Percentiles rank a stretch among this genome's conserved stretches.
Conservation (phyloP, 2,113 vertebrate genomes). For the Bothrops jararaca region DNA sequence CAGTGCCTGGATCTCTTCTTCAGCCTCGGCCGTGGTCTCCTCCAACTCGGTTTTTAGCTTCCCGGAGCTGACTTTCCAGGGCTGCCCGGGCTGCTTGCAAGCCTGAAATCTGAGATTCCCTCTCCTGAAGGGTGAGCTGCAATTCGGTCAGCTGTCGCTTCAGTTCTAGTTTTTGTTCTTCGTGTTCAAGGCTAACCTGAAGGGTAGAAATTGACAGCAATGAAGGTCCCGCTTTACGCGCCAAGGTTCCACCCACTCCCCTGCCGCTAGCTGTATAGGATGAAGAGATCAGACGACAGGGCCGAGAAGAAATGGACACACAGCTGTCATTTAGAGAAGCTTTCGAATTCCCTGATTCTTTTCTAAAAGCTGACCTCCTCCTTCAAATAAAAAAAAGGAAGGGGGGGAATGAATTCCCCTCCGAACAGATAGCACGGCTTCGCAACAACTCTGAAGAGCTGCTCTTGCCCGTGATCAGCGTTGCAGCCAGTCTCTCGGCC, state of each 20-base stretch:
- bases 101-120: slow-evolving; percentile 89
- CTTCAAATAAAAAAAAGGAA: too few species aligned
- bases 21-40: slow-evolving; percentile 94
- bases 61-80: slow-evolving; percentile 91
- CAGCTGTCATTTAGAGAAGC: not conserved
- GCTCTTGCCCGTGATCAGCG: too few species aligned
- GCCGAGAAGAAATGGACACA: too few species aligned
- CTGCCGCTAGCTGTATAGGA: not conserved
- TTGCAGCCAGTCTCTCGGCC: too few species aligned
- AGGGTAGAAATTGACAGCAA: not conserved
- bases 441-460: too few species aligned
- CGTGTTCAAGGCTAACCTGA: slow-evolving; percentile 90
- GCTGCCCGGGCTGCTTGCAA: slow-evolving; percentile 86
- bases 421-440: too few species aligned
- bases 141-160: slow-evolving; percentile 92
- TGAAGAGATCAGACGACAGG: not conserved
- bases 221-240: not conserved
- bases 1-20: slow-evolving; percentile 96
- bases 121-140: slow-evolving; percentile 91
- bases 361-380: too few species aligned
- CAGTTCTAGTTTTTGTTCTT: slow-evolving; percentile 94
- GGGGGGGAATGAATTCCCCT: too few species aligned
- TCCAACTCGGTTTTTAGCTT: slow-evolving; percentile 94
- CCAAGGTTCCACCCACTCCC: not conserved
- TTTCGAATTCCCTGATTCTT: not conserved